Percentiles rank a stretch among this genome's conserved stretches.
These are phyloP conservation scores for Hozukius guyotensis DNA, from an alignment of 2,797 vertebrate genomes.

Conservation along the genomic window DNA sequence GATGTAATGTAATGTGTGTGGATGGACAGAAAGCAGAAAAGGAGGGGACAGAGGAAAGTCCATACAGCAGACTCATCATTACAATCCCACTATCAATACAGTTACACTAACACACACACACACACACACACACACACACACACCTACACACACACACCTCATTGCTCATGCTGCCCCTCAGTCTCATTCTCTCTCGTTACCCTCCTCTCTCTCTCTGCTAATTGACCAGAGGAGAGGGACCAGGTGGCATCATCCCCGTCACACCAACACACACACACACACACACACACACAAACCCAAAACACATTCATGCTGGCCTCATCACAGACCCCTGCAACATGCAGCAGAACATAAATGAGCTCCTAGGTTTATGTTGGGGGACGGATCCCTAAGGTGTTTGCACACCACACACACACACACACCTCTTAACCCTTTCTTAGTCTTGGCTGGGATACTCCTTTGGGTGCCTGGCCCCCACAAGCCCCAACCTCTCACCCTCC, in stretches of 20 bases:
- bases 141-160: slow-evolving; percentile 1
- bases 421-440: slow-evolving; percentile 47
- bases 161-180: slow-evolving; percentile 27
- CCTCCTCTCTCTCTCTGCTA: slow-evolving; percentile 70
- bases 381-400: slow-evolving; percentile 57
- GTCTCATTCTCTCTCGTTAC: slow-evolving; percentile 29
- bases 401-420: slow-evolving; percentile 19
- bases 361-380: slow-evolving; percentile 66
- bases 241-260: slow-evolving; percentile 54
- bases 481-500: not conserved
- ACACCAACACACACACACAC: slow-evolving; percentile 20
- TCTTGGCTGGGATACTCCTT: slow-evolving; percentile 26
- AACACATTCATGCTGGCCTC: slow-evolving; percentile 32
- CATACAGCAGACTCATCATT: slow-evolving; percentile 26
- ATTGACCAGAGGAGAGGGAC: slow-evolving; percentile 82
- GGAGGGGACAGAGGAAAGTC: not conserved
- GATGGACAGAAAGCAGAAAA: not conserved
- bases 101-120: not conserved
- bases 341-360: slow-evolving; percentile 82
- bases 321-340: slow-evolving; percentile 64
- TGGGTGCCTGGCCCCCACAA: slow-evolving; percentile 37
- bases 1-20: slow-evolving; percentile 16
- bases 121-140: not conserved
- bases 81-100: slow-evolving; percentile 3
- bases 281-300: slow-evolving; percentile 7